Evolutionary conservation across 2,113 vertebrate genomes (phyloP), one percentile per base, ranked within the genome.

Genomic region (Orthochromis indermauri): DNA sequence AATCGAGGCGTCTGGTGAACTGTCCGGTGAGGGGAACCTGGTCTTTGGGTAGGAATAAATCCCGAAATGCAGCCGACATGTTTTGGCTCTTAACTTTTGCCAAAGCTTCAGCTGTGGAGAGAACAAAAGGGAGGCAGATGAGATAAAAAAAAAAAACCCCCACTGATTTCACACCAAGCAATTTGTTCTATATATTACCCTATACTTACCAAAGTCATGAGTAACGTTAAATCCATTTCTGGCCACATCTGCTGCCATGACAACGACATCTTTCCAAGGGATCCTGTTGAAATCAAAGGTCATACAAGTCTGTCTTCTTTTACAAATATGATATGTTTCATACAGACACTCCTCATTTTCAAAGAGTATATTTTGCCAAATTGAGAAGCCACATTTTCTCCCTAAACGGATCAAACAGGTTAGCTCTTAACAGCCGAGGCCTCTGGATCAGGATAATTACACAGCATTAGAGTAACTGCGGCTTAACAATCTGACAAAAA

Each of bases 191-290:
- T 45, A 80, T 33, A 63, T 61, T 42, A 59, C 11, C 19, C 24
- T 71, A 33, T 17, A 86, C 97, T 96, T 96, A 99, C 98, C 98
- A 83, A 99, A 95, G 84, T 99, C 98, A 40, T 98, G 97, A 9
- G 98, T 99, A 86, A 99, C 96, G 73, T 99, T 99, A 88, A 99
- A 99, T 86, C 99, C 99, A 10, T 97, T 96, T 93, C 96, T 97
- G 85, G 98, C 99, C 1, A 99, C 96, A 55, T 95, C 78, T 1
- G 98, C 98, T 5, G 92, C 96, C 28, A 98, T 96, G 33, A 96
- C 91, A 95, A 99, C 94, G 61, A 99, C 95, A 89, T 98, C 94
- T 2, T 97, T 97, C 99, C 98, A 99, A 0, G 94, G 93, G 90
- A 99, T 94, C 86, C 99, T 99, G 80, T 31, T 57, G 28, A 91